These are phyloP conservation scores for Ptilorrhoa leucosticta DNA, from an alignment of 2,113 vertebrate species.

Conservation along the genomic window DNA sequence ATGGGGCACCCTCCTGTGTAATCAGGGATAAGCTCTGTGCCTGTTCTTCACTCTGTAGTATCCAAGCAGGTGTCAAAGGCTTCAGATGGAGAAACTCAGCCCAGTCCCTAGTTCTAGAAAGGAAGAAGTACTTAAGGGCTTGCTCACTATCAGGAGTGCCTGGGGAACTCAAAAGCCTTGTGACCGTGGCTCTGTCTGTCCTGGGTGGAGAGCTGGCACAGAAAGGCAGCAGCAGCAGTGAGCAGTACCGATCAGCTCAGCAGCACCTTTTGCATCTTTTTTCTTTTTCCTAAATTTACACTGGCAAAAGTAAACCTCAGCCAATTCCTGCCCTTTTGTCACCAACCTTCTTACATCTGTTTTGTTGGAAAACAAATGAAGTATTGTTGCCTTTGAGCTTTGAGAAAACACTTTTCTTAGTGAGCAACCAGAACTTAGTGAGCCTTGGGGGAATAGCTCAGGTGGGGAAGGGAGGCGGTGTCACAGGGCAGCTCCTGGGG, in stretches of 20 bases:
- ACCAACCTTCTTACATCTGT: background rate
- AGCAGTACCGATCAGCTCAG: rapidly evolving
- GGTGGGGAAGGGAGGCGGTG: background rate
- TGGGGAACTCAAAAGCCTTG: background rate
- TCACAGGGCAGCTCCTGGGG: background rate
- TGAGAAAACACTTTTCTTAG: background rate
- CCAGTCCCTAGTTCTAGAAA: background rate
- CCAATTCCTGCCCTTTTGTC: background rate
- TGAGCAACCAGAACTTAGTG: background rate
- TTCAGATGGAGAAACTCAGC: background rate
- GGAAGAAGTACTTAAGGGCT: background rate
- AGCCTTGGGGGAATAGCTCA: background rate
- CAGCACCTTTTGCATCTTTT: background rate
- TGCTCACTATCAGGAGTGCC: background rate
- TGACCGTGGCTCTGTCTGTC: background rate
- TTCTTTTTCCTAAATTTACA: background rate
- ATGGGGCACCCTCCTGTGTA: background rate
- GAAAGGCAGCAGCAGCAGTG: background rate
- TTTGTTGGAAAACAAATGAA: background rate
- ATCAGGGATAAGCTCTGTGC: background rate
- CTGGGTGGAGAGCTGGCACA: background rate
- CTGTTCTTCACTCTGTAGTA: background rate
- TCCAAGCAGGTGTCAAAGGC: background rate
- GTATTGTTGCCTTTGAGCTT: background rate
- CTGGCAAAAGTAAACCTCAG: background rate